Conservation (phyloP, 1,140 invertebrate genomes). For the Trachymyrmex septentrionalis region DNA sequence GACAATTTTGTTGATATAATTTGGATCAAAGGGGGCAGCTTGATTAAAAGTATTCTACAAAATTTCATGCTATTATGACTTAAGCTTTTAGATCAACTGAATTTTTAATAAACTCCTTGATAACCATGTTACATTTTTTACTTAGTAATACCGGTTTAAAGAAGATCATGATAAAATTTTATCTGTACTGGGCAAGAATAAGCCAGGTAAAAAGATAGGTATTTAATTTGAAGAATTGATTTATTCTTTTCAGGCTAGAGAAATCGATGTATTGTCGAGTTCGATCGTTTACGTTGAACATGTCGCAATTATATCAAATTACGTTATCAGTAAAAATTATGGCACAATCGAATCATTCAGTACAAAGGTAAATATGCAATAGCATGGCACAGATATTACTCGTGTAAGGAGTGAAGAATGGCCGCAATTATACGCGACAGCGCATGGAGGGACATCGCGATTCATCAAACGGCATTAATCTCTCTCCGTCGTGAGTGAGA, state of each 20-base stretch:
- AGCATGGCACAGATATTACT: conserved; percentile 11
- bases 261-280: conserved; percentile 13
- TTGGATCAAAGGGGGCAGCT: neutral
- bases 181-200: neutral
- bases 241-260: neutral
- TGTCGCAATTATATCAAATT: neutral
- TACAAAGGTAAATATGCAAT: neutral
- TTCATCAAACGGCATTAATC: conserved; percentile 64
- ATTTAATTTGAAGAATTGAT: conserved; percentile 7
- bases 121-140: neutral
- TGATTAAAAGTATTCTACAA: conserved; percentile 16
- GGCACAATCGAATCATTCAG: neutral
- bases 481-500: conserved; percentile 50
- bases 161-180: conserved; percentile 8
- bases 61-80: conserved; percentile 1
- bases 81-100: neutral
- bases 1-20: neutral
- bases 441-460: conserved; percentile 43
- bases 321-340: conserved; percentile 26
- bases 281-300: neutral
- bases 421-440: conserved; percentile 57
- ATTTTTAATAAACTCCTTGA: conserved; percentile 10
- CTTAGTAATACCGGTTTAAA: neutral
- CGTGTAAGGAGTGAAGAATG: conserved; percentile 39
- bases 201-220: neutral